Percentiles rank a stretch among this genome's conserved stretches.
phyloP scores from a whole-genome alignment of 1,140 invertebrate genomes.

The Cherax destructor region DNA sequence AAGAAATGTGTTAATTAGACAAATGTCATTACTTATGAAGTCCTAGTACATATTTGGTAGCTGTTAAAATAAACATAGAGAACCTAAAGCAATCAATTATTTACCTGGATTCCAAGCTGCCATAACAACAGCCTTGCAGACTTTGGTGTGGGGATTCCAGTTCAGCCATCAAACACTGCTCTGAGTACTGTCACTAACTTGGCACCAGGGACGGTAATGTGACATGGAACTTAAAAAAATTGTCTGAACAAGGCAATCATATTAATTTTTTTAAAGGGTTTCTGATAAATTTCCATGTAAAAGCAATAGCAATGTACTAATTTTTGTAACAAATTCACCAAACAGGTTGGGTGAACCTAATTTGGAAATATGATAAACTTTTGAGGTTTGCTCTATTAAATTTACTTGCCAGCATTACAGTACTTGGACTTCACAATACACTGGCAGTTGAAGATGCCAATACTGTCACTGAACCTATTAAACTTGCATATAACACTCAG shows the following conservation, averaged over 20 bases:
- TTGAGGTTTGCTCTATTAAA: neutral
- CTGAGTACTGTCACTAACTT: conserved; percentile 29
- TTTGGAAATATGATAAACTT: neutral
- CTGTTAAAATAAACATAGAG: no score
- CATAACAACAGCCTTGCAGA: conserved; percentile 33
- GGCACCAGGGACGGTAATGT: conserved; percentile 40
- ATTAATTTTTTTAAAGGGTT: neutral
- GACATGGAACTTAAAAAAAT: conserved; percentile 4
- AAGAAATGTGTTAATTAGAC: no score
- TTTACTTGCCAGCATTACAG: neutral
- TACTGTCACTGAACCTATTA: conserved; percentile 3
- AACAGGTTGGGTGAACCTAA: neutral
- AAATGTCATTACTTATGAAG: no score
- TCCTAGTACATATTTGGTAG: no score
- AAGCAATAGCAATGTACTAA: neutral
- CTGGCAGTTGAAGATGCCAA: conserved; percentile 1
- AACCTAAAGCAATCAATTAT: neutral
- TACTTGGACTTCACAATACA: conserved; percentile 1
- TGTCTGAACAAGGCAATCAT: conserved; percentile 11
- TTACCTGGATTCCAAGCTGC: conserved; percentile 29
- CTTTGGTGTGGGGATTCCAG: conserved; percentile 35
- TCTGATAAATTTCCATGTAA: neutral
- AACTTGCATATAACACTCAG: neutral
- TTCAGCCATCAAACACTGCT: conserved; percentile 20
- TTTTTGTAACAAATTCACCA: no score